Conservation (phyloP, 2,113 vertebrate genomes). For the Nycticebus coucang region DNA sequence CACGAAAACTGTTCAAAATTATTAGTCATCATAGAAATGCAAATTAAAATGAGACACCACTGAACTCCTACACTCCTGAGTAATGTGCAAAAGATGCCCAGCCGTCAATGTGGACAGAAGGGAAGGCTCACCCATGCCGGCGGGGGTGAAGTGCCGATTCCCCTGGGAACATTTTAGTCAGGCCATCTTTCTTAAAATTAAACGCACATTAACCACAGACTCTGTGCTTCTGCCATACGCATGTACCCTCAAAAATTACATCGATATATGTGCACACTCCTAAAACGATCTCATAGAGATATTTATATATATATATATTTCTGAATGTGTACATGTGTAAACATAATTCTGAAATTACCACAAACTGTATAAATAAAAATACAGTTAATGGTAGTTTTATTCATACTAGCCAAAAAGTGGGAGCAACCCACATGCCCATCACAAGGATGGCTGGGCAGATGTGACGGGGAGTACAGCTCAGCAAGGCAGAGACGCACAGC, state of each 20-base stretch:
- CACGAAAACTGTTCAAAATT: neutral
- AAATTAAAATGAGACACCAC: neutral
- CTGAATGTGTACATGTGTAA: no score
- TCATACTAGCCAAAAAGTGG: neutral
- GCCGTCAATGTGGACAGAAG: no score
- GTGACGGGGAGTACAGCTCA: neutral
- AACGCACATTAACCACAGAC: neutral
- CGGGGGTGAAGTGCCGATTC: no score
- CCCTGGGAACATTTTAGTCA: neutral
- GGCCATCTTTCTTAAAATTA: neutral
- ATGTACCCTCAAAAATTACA: no score
- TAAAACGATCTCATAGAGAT: no score
- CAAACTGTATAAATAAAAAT: neutral
- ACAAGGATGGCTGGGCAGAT: neutral
- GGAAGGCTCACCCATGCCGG: neutral
- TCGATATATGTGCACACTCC: neutral
- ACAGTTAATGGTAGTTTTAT: neutral
- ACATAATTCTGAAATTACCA: no score
- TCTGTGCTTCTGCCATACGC: neutral
- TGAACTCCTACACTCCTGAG: neutral
- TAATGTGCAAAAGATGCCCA: neutral
- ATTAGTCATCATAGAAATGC: neutral
- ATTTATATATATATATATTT: no score
- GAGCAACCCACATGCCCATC: neutral
- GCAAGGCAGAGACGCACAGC: neutral